A percentile compares a stretch with the other conserved stretches of the same genome.
These are phyloP conservation scores for Andrena bucephala DNA, from an alignment of 2,888 invertebrate species.

Conservation along the genomic window DNA sequence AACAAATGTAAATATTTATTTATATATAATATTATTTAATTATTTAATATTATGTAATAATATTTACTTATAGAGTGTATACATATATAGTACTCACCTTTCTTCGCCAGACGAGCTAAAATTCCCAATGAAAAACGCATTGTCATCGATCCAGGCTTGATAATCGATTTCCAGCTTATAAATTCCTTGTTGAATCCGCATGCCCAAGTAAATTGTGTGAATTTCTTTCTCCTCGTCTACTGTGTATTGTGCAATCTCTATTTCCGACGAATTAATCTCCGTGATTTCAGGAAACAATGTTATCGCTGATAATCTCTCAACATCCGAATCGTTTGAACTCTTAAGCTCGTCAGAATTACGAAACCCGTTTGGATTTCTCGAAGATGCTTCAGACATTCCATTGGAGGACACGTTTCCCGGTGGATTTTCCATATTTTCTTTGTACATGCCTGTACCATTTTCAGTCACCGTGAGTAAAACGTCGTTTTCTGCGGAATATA, in stretches of 20 bases:
- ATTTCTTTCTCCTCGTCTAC: slow-evolving; percentile 71
- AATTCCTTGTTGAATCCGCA: slow-evolving; percentile 65
- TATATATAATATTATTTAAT: neutral
- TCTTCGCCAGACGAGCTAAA: slow-evolving; percentile 19
- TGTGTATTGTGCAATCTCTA: slow-evolving; percentile 69
- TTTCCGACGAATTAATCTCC: slow-evolving; percentile 33
- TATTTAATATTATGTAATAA: neutral
- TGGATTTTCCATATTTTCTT: neutral
- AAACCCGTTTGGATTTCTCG: neutral
- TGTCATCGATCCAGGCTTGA: slow-evolving; percentile 60
- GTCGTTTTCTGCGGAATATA: neutral
- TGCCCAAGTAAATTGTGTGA: slow-evolving; percentile 70
- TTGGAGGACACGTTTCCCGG: neutral
- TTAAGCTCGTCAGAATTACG: neutral
- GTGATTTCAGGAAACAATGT: neutral
- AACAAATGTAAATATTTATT: no score
- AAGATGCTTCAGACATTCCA: neutral
- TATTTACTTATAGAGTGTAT: neutral
- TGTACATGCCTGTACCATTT: slow-evolving; percentile 11
- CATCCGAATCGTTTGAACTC: neutral
- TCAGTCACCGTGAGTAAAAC: neutral
- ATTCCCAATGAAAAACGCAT: slow-evolving; percentile 49
- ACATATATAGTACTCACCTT: slow-evolving; percentile 35
- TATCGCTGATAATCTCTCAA: neutral
- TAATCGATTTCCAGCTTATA: slow-evolving; percentile 78